Evolutionary conservation across 1,140 invertebrate species (phyloP).

Genomic region (Metaphire vulgaris): DNA sequence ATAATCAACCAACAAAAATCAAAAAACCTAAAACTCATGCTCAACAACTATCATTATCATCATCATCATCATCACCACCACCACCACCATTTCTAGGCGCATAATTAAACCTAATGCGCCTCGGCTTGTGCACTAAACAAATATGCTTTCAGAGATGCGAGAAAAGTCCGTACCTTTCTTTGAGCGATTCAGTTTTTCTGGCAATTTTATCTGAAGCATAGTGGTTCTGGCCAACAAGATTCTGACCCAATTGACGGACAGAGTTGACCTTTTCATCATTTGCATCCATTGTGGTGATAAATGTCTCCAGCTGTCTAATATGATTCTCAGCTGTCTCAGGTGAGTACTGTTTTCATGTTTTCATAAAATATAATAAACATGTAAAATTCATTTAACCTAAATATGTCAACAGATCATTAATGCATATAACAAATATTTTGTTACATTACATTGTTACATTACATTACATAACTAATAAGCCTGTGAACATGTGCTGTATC

Average conservation of each 20-base stretch:
- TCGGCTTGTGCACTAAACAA: background rate
- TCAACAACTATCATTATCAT: too few relatives aligned
- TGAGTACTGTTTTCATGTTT: constrained; percentile 39
- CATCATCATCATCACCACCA: too few relatives aligned
- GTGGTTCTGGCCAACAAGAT: constrained; percentile 80
- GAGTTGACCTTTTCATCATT: constrained; percentile 99
- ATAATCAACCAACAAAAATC: constrained; percentile 24
- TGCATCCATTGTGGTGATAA: constrained; percentile 98
- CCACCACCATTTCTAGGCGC: too few relatives aligned
- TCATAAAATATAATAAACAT: constrained; percentile 10
- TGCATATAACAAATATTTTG: background rate
- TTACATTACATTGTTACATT: too few relatives aligned
- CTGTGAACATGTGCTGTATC: too few relatives aligned
- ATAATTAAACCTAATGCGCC: too few relatives aligned
- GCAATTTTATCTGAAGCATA: constrained; percentile 86
- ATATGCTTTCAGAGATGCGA: background rate
- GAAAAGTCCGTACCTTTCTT: constrained; percentile 57
- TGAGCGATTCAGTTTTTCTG: constrained; percentile 90
- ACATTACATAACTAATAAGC: too few relatives aligned
- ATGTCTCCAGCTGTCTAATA: constrained; percentile 95
- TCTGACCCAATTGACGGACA: constrained; percentile 83
- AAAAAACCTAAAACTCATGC: too few relatives aligned
- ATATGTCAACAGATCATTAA: too few relatives aligned
- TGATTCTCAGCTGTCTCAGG: constrained; percentile 95
- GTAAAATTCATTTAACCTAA: too few relatives aligned